Percentiles rank a stretch among this genome's conserved stretches.
Conservation (phyloP, 35 echinoderm and acorn worm species). For the Hemicentrotus pulcherrimus region DNA sequence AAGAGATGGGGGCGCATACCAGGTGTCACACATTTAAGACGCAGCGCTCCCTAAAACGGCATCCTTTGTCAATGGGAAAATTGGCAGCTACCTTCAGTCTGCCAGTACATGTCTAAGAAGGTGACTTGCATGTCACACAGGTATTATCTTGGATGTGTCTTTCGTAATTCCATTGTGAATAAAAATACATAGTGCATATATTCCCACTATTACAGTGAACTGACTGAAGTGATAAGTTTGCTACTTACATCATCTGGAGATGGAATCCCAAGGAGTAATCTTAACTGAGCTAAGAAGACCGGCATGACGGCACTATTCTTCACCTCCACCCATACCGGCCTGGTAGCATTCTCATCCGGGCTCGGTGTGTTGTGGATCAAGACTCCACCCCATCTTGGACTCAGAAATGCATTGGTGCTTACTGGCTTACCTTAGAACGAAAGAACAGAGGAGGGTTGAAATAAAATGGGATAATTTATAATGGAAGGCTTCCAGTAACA, state of each 20-base stretch:
- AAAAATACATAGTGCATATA: not conserved
- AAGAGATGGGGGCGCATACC: too few species aligned
- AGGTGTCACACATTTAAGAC: too few species aligned
- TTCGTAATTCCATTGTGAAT: too few species aligned
- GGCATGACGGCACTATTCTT: constrained; percentile 79
- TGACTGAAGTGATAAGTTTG: too few species aligned
- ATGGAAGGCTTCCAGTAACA: not conserved
- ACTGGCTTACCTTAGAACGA: constrained; percentile 49
- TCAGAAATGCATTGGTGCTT: constrained; percentile 89
- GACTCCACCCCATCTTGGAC: constrained; percentile 94
- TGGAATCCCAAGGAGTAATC: constrained; percentile 85
- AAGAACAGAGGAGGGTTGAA: too few species aligned
- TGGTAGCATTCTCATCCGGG: constrained; percentile 49
- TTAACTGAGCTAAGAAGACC: constrained; percentile 89
- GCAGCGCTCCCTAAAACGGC: too few species aligned
- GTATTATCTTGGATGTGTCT: too few species aligned
- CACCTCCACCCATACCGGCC: constrained; percentile 47
- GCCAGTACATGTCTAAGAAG: too few species aligned
- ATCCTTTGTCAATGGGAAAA: too few species aligned
- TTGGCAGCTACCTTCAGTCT: too few species aligned
- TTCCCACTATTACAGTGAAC: too few species aligned
- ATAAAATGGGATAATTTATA: not conserved
- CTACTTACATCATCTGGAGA: constrained; percentile 1
- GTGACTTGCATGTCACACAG: too few species aligned
- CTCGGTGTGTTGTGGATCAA: constrained; percentile 75